Evolutionary conservation across 2,113 vertebrate species (phyloP), one percentile per base, ranked within the genome.

Genomic region (Eudyptes chrysolophus): DNA sequence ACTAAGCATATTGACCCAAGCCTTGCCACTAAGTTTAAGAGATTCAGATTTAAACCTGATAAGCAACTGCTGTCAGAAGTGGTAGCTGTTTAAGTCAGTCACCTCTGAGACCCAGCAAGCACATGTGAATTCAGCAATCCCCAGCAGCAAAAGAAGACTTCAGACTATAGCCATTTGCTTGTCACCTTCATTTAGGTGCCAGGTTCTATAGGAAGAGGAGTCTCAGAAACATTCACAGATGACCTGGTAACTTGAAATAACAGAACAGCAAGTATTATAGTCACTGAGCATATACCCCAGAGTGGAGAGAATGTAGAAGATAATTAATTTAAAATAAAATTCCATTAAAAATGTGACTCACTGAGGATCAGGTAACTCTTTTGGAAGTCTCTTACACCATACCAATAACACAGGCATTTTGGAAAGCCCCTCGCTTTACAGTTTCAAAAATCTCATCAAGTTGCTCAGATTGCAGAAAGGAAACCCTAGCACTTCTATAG

Each of bases 21-120:
- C 34, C 46, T 82, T 96, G 69, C 40, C 40, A 58, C 30, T 49
- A 40, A 84, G 22, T 89, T 69, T 52, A 46, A 94, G 74, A 91
- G 65, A 54, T 84, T 93, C 77, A 89, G 42, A 92, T 93, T 89
- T 69, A 92, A 62, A 58, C 70, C 40, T 51, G 54, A 57, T 66
- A 94, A 92, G 77, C 65, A 89, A 74, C 66, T 83, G 51, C 84
- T 85, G 70, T 87, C 93, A 95, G 70, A 92, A 96, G n/a, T 49
- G 24, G 26, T 87, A 54, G 57, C 57, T 78, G 55, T 36, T 92
- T 89, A 46, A 57, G 71, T 57, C 91, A 65, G 49, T 94, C 89
- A 85, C 46, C 25, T 79, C 80, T 87, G 77, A 90, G 65, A 89
- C 17, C 32, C 62, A 85, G 87, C 16, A 89, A 66, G 38, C 32